phyloP scores from a whole-genome alignment of 2,113 vertebrate species.

The Lophura nycthemera region DNA sequence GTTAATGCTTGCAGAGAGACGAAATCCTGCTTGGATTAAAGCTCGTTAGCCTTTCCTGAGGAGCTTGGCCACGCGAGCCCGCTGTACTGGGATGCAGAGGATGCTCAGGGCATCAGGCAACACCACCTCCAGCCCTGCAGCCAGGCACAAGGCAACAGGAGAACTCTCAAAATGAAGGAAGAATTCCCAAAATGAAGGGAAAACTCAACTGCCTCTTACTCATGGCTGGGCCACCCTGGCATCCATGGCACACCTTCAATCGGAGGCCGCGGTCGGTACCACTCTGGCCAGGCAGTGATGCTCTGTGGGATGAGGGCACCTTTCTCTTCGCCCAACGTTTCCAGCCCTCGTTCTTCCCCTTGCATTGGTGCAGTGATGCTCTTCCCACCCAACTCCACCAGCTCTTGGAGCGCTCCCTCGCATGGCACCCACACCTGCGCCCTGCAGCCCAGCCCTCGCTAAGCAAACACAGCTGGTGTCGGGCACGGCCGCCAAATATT shows the following conservation, averaged over 20 bases:
- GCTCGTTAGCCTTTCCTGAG: background rate
- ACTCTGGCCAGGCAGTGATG: background rate
- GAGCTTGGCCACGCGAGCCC: background rate
- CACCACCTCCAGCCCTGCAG: fast-evolving
- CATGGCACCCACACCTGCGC: background rate
- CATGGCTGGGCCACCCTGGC: background rate
- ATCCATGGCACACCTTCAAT: background rate
- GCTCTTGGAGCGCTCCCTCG: background rate
- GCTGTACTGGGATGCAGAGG: background rate
- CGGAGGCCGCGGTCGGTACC: fast-evolving
- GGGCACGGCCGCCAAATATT: background rate
- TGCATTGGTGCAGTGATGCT: background rate
- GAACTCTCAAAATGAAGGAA: background rate
- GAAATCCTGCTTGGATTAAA: background rate
- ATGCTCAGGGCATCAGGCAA: background rate
- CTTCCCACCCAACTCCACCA: background rate
- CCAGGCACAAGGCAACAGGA: fast-evolving
- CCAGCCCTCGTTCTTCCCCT: background rate
- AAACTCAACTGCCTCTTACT: fast-evolving
- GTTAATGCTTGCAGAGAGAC: background rate
- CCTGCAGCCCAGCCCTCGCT: background rate
- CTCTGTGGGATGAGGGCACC: background rate
- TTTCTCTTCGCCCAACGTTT: background rate
- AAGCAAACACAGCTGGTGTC: background rate
- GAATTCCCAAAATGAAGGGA: background rate